Percentiles rank a stretch among this genome's conserved stretches.
phyloP scores from a whole-genome alignment of 2,113 vertebrate species.

The Dicerorhinus sumatrensis region DNA sequence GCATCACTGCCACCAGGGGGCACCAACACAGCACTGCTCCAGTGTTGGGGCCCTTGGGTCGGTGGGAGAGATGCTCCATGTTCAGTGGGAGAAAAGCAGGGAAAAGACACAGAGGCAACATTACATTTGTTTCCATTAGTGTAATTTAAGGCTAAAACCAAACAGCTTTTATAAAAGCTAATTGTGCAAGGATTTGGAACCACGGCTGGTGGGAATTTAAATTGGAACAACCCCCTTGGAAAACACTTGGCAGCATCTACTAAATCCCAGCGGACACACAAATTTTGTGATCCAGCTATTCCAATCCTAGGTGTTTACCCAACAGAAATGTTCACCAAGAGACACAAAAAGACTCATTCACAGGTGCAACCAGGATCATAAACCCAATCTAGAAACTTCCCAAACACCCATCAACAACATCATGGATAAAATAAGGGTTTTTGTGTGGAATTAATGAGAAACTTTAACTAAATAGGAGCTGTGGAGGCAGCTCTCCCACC shows the following conservation, averaged over 20 bases:
- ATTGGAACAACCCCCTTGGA: too few species aligned
- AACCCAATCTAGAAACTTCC: not conserved
- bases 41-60: not conserved
- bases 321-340: not conserved
- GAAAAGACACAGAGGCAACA: not conserved
- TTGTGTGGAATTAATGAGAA: too few species aligned
- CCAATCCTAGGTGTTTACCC: not conserved
- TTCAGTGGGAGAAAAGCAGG: not conserved
- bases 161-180: not conserved
- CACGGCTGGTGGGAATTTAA: too few species aligned
- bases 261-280: not conserved
- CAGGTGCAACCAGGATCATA: not conserved
- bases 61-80: not conserved
- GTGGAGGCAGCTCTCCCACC: too few species aligned
- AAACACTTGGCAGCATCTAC: too few species aligned
- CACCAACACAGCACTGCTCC: not conserved
- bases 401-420: not conserved
- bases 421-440: not conserved
- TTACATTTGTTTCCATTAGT: not conserved
- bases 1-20: not conserved
- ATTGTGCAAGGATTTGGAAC: too few species aligned
- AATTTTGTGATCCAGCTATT: rapidly evolving
- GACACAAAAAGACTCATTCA: not conserved
- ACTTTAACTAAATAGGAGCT: too few species aligned
- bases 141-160: not conserved